Conservation (phyloP, 2,888 invertebrate genomes). For the Chymomyza caudatula region DNA sequence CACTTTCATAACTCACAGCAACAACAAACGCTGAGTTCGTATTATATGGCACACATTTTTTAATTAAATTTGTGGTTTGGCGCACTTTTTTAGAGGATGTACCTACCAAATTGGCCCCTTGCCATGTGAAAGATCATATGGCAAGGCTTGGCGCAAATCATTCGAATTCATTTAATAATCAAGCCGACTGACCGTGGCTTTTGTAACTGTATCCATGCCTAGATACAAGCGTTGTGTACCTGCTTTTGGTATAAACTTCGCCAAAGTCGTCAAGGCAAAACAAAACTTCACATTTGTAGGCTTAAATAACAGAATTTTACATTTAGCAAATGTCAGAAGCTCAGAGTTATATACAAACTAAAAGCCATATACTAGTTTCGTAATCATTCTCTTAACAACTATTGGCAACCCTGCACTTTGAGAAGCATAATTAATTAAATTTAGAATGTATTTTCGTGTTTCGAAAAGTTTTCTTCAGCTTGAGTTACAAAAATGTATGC, state of each 20-base stretch:
- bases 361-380: no score
- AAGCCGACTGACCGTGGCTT: background rate
- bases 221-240: background rate
- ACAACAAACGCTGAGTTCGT: no score
- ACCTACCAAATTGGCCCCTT: background rate
- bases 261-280: background rate
- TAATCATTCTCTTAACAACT: no score
- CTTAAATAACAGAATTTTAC: background rate
- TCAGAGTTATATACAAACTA: no score
- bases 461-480: no score
- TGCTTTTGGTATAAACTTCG: background rate
- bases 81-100: slow-evolving; percentile 14
- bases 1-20: slow-evolving; percentile 52
- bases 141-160: background rate
- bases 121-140: no score
- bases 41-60: slow-evolving; percentile 30
- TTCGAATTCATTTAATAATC: background rate
- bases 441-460: no score
- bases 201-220: background rate
- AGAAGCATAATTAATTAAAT: no score
- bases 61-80: slow-evolving; percentile 28
- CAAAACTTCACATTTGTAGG: no score
- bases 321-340: no score
- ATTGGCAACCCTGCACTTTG: no score
- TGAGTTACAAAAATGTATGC: no score